A percentile compares a stretch with the other conserved stretches of the same genome.
Evolutionary conservation across 1,140 invertebrate species (phyloP).

Genomic region (Octopus sinensis): DNA sequence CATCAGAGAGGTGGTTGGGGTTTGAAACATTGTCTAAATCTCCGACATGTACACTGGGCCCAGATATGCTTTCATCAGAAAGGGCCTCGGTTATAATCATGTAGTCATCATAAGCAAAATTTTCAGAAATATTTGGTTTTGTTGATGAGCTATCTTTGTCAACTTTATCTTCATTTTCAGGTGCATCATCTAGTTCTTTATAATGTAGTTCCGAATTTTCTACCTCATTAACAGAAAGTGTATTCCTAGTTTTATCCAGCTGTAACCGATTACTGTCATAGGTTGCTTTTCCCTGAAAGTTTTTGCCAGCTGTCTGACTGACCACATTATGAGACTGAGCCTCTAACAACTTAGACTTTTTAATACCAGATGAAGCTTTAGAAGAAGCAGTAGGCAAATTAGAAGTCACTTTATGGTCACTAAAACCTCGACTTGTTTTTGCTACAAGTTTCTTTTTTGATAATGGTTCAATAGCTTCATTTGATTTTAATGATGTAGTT

Average conservation of each 20-base stretch:
- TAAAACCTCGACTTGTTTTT: background rate
- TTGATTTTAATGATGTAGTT: background rate
- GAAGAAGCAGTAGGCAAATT: background rate
- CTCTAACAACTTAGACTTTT: background rate
- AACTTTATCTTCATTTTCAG: background rate
- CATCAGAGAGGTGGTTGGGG: background rate
- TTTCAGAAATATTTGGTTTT: background rate
- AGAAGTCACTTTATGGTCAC: background rate
- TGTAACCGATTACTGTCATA: background rate
- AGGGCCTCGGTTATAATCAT: background rate
- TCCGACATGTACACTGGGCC: background rate
- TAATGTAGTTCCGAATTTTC: too few species aligned
- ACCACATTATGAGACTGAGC: background rate
- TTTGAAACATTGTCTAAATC: background rate
- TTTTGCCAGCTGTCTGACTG: background rate
- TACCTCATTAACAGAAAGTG: too few species aligned
- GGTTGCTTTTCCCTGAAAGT: background rate
- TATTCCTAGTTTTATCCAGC: background rate
- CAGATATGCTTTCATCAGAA: background rate
- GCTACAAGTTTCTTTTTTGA: background rate
- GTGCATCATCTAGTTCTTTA: background rate
- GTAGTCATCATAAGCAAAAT: slow-evolving; percentile 3
- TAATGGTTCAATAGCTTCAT: too few species aligned
- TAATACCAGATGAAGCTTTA: background rate
- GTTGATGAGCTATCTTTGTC: background rate